Evolutionary conservation across 2,113 vertebrate species (phyloP), one percentile per base, ranked within the genome.

Genomic region (Neolamprologus sp.): DNA sequence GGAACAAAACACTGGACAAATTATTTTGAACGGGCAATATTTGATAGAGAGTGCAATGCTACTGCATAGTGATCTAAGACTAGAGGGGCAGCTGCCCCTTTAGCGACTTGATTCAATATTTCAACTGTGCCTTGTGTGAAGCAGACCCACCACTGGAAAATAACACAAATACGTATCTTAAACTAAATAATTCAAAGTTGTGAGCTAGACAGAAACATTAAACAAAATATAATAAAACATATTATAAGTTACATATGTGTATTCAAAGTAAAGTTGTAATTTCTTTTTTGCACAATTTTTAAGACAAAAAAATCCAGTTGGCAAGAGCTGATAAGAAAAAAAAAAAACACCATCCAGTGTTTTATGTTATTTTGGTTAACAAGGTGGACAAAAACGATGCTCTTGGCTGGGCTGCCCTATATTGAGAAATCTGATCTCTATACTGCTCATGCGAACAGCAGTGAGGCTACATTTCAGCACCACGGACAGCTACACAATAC

Each of bases 401-500:
- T 7, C 17, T 40, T 11, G 19, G 28, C 37, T 58, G 5, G 26
- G 28, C 11, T 55, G 23, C 28, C 16, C 49, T 49, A 19, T 33
- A 63, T 63, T 53, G 71, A 63, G n/a, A 51, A 68, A 68, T 68
- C 60, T 68, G 60, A 68, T 68, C 33, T 68, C 4, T 57, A 26
- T 19, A 2, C 14, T 35, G 47, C 19, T 80, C 55, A 81, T 28
- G 35, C 10, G 63, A 57, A 4, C 11, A n/a, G 12, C 7, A 17
- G 31, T 78, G 45, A 71, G 21, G 82, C 82, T 84, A 31, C 21
- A 4, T 73, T 91, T 92, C 86, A 93, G 91, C 35, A 91, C 93
- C 89, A 65, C 2, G 90, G 90, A 93, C 88, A 93, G 90, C 84
- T 31, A 80, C 79, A 31, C 75, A 71, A 26, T 7, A 4, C 26